phyloP scores from a whole-genome alignment of 1,140 invertebrate species.

The Trachelipus rathkii region DNA sequence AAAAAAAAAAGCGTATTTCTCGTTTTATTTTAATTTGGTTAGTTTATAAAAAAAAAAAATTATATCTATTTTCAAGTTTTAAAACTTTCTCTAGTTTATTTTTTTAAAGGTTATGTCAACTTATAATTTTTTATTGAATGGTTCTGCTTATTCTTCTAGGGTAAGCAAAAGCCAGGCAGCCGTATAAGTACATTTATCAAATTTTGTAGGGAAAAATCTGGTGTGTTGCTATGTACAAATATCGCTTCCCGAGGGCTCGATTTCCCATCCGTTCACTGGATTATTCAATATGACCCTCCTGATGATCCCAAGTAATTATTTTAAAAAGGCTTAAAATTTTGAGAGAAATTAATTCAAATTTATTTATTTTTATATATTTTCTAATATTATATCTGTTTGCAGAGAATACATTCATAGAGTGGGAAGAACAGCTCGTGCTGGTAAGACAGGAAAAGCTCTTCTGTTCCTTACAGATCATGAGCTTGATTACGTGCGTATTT shows the following conservation, averaged over 20 bases:
- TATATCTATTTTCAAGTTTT: not conserved
- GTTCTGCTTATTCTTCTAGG: conserved; percentile 62
- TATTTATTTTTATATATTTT: no score
- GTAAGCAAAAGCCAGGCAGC: conserved; percentile 96
- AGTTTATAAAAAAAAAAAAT: no score
- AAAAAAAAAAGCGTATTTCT: no score
- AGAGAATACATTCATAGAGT: conserved; percentile 89
- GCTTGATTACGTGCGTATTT: conserved; percentile 36
- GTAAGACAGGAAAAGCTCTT: conserved; percentile 71
- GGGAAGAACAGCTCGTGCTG: conserved; percentile 88
- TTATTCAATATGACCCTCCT: conserved; percentile 97
- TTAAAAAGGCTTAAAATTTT: no score
- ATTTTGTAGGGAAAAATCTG: conserved; percentile 67
- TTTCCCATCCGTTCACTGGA: conserved; percentile 97
- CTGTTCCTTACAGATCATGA: conserved; percentile 67
- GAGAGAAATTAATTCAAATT: no score
- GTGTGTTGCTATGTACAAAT: conserved; percentile 94
- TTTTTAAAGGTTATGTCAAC: not conserved
- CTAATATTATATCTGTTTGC: not conserved
- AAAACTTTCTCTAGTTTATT: not conserved
- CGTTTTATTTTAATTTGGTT: no score
- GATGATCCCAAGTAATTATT: conserved; percentile 80
- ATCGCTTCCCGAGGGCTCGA: conserved; percentile 96
- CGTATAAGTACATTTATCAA: conserved; percentile 96
- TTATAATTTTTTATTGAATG: not conserved